Conservation (phyloP, 2,888 invertebrate species). For the Gymnoscelis rufifasciata region DNA sequence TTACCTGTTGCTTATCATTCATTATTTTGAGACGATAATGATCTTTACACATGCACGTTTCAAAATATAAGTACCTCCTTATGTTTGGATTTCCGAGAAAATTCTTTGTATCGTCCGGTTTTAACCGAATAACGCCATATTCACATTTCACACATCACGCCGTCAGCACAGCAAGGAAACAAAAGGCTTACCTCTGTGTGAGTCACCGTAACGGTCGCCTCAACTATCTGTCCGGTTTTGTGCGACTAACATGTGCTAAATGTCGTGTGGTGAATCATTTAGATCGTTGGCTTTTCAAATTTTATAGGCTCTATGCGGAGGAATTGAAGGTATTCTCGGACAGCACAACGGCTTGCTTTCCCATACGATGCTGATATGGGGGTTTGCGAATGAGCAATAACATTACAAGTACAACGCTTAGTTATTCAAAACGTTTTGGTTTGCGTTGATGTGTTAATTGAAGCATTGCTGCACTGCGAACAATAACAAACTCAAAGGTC, state of each 20-base stretch:
- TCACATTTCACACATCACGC: conserved; percentile 7
- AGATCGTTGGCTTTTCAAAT: conserved; percentile 27
- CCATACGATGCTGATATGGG: too few species aligned
- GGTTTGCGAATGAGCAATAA: too few species aligned
- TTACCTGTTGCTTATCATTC: too few species aligned
- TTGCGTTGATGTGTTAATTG: conserved; percentile 30
- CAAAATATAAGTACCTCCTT: not conserved
- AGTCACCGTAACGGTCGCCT: conserved; percentile 41
- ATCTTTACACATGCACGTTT: not conserved
- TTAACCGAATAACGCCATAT: not conserved
- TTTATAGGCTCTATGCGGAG: conserved; percentile 10
- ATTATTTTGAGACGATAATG: too few species aligned
- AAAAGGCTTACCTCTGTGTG: conserved; percentile 27
- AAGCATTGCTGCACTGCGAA: conserved; percentile 21
- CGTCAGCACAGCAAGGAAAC: conserved; percentile 18
- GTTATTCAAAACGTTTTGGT: conserved; percentile 12
- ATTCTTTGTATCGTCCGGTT: not conserved
- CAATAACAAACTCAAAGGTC: conserved; percentile 29
- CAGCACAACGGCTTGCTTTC: too few species aligned
- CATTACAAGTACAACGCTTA: not conserved
- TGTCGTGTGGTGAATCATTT: conserved; percentile 31
- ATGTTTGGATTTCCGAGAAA: not conserved
- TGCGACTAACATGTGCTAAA: conserved; percentile 32
- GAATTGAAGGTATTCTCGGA: too few species aligned
- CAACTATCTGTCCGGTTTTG: conserved; percentile 34